phyloP scores from a whole-genome alignment of 1,140 invertebrate genomes.

The Lethocerus indicus region DNA sequence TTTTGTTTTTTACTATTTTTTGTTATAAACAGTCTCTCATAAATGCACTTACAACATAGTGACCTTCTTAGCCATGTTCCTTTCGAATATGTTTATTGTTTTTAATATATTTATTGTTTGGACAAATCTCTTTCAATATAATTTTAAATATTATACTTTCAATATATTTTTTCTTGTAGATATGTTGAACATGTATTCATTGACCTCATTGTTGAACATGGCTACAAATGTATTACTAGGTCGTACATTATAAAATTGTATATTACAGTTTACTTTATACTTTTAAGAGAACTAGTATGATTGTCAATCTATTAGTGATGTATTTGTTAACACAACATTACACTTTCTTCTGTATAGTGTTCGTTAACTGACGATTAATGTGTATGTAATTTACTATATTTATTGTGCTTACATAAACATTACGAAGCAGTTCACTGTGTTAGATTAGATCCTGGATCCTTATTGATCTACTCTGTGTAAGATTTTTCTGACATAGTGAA shows the following conservation, averaged over 20 bases:
- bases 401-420: slow-evolving; percentile 8
- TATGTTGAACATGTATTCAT: background rate
- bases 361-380: background rate
- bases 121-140: no score
- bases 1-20: background rate
- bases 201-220: background rate
- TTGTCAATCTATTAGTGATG: slow-evolving; percentile 4
- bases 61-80: slow-evolving; percentile 4
- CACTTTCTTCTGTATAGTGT: slow-evolving; percentile 12
- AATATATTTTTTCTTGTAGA: background rate
- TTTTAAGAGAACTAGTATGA: background rate
- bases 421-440: slow-evolving; percentile 3
- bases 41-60: slow-evolving; percentile 12
- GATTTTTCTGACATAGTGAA: background rate
- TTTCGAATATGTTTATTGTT: background rate
- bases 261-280: background rate
- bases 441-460: slow-evolving; percentile 5
- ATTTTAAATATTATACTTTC: no score
- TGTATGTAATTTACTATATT: slow-evolving; percentile 4
- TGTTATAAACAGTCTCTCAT: background rate
- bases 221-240: background rate
- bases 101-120: background rate
- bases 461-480: slow-evolving; percentile 3
- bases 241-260: background rate
- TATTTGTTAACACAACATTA: slow-evolving; percentile 14